Conservation (phyloP, 2,797 vertebrate genomes). For the Pangasius sanitwongsei region DNA sequence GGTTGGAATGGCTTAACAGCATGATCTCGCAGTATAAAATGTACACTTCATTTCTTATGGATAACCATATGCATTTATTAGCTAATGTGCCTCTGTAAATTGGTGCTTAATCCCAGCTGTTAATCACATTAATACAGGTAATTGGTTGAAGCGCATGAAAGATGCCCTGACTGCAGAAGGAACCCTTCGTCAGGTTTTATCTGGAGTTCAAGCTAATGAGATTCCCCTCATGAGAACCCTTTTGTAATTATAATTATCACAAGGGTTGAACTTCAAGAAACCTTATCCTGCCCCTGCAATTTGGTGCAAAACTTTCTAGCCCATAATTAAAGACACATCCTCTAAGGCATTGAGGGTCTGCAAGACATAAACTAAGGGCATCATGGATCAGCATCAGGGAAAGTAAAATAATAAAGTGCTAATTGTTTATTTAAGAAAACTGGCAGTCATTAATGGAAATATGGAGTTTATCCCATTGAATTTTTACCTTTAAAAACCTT, state of each 20-base stretch:
- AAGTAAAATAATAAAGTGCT: conserved; percentile 16
- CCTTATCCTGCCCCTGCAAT: conserved; percentile 41
- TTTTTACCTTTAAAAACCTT: not conserved
- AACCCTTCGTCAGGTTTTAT: conserved; percentile 60
- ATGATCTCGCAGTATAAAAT: not conserved
- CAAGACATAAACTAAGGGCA: conserved; percentile 24
- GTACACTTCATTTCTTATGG: not conserved
- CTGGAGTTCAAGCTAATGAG: conserved; percentile 68
- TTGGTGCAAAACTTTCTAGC: conserved; percentile 32
- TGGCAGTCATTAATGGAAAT: not conserved
- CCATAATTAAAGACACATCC: conserved; percentile 38
- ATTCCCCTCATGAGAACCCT: conserved; percentile 65
- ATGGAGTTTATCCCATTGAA: not conserved
- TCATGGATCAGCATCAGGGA: conserved; percentile 25
- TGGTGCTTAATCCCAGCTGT: conserved; percentile 32
- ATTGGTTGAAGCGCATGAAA: conserved; percentile 51
- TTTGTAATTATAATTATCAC: conserved; percentile 65
- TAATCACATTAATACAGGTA: conserved; percentile 58
- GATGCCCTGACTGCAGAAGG: conserved; percentile 50
- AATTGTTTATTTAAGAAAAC: not conserved
- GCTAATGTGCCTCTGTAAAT: conserved; percentile 30
- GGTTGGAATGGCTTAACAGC: not conserved
- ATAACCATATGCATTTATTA: conserved; percentile 26
- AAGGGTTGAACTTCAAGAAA: conserved; percentile 45
- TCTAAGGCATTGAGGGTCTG: conserved; percentile 28